Percentiles rank a stretch among this genome's conserved stretches.
Evolutionary conservation across 2,888 invertebrate species (phyloP).

Genomic region (Elaeidobius kamerunicus): DNA sequence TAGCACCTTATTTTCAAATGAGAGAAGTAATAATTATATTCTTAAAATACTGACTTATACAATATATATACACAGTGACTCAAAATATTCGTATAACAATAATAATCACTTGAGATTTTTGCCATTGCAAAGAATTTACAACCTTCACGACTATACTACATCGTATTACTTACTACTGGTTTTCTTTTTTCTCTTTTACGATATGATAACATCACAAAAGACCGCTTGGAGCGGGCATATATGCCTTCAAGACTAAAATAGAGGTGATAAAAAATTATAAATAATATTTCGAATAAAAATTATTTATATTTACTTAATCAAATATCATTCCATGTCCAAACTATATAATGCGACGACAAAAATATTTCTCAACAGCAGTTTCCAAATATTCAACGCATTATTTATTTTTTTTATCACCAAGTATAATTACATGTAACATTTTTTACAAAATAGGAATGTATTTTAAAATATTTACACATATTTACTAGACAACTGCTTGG

Average conservation of each 20-base stretch:
- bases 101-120: slow-evolving; percentile 48
- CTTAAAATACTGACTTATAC: slow-evolving; percentile 50
- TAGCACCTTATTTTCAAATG: slow-evolving; percentile 3
- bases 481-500: slow-evolving; percentile 96
- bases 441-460: slow-evolving; percentile 35
- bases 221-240: slow-evolving; percentile 46
- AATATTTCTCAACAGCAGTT: no score
- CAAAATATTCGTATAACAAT: slow-evolving; percentile 51
- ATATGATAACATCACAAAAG: slow-evolving; percentile 77
- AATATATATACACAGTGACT: slow-evolving; percentile 48
- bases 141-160: slow-evolving; percentile 37
- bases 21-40: slow-evolving; percentile 40
- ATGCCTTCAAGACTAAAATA: slow-evolving; percentile 42
- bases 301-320: no score
- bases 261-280: slow-evolving; percentile 4
- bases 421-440: slow-evolving; percentile 19
- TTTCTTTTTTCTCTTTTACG: slow-evolving; percentile 48
- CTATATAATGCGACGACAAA: no score
- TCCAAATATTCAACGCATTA: no score
- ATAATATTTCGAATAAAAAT: not conserved
- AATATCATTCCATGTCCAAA: no score
- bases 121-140: slow-evolving; percentile 43
- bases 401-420: no score
- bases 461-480: slow-evolving; percentile 68
- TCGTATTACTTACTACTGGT: slow-evolving; percentile 42